Conservation (phyloP, 2,113 vertebrate genomes). For the Muntiacus reevesi region DNA sequence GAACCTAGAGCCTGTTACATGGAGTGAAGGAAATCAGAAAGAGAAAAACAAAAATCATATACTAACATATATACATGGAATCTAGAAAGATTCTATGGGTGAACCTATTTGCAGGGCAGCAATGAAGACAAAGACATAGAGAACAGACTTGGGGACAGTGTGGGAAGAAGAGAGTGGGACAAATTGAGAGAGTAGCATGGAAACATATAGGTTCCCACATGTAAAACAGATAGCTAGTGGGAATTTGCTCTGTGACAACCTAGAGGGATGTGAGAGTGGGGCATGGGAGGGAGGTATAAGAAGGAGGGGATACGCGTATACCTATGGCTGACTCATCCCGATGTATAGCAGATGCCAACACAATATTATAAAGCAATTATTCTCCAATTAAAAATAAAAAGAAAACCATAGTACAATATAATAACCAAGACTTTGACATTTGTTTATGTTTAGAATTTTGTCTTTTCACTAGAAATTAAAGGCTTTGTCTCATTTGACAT, state of each 20-base stretch:
- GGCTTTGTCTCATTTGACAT: neutral
- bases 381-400: neutral
- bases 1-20: neutral
- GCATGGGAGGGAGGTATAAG: rapidly evolving
- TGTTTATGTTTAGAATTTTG: neutral
- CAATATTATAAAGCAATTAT: neutral
- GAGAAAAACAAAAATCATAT: neutral
- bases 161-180: neutral
- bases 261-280: neutral
- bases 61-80: neutral
- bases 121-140: neutral
- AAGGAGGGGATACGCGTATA: rapidly evolving
- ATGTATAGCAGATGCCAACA: neutral
- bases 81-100: neutral
- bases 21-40: neutral
- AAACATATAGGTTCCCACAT: neutral
- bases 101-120: neutral
- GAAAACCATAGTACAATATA: neutral
- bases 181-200: neutral
- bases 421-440: neutral
- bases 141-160: neutral
- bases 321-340: neutral
- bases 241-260: neutral
- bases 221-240: neutral
- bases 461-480: neutral